These are phyloP conservation scores for Neogale vison DNA, from an alignment of 2,113 vertebrate species.

Conservation along the genomic window DNA sequence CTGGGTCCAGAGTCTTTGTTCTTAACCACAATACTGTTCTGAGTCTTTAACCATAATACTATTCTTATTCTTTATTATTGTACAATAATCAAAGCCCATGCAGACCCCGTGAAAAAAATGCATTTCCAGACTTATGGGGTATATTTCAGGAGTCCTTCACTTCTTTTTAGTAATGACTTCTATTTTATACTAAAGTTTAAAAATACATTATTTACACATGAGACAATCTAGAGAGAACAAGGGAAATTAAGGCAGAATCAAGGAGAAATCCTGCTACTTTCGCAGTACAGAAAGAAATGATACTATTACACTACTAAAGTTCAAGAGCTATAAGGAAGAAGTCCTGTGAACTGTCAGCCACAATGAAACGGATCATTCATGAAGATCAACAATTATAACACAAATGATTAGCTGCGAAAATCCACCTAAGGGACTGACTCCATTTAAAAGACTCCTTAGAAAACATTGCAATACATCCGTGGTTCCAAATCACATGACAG, in stretches of 20 bases:
- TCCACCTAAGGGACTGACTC: background rate
- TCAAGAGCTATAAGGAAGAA: background rate
- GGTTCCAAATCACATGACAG: background rate
- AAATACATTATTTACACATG: background rate
- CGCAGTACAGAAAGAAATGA: background rate
- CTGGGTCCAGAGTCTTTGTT: background rate
- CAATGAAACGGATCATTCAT: background rate
- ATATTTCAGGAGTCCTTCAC: background rate
- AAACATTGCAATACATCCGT: background rate
- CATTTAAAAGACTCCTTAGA: background rate
- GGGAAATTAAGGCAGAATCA: background rate
- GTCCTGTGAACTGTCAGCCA: background rate
- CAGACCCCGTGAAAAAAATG: background rate
- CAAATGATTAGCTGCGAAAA: background rate
- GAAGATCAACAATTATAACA: background rate
- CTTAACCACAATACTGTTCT: background rate
- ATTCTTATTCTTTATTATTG: slow-evolving; percentile 1
- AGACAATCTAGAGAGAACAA: background rate
- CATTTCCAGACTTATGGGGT: background rate
- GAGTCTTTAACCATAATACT: background rate
- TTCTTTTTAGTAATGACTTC: background rate
- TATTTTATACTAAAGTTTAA: background rate
- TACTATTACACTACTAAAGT: background rate
- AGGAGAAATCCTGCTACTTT: background rate
- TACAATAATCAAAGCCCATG: background rate